Evolutionary conservation across 2,888 invertebrate species (phyloP), one percentile per base, ranked within the genome.

Genomic region (Julus scandinavius): DNA sequence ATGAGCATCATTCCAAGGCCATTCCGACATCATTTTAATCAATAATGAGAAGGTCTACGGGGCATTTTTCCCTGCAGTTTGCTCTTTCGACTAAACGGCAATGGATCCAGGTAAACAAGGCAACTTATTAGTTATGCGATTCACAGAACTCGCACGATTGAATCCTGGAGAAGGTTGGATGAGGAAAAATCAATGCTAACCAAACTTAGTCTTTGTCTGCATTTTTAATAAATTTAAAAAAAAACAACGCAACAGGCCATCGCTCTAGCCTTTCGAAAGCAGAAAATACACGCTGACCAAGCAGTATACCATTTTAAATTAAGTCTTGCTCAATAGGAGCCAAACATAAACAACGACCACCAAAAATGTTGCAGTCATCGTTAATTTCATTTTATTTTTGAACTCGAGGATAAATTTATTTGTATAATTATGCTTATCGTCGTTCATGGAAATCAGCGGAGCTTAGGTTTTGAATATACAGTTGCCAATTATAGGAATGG

Each of bases 51-150:
- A 72, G 63, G 63, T 20, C 63, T 20, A 20, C 11, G 63, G 63
- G 29, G 20, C 54, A 72, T 72, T n/a, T 20, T 72, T 20, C 20
- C 45, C 7, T 20, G 20, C 63, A 20, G 20, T 29, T n/a, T n/a
- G n/a, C n/a, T n/a, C 63, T 20, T 20, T 17, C 20, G 63, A 72
- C 63, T 72, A 20, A 72, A 72, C n/a, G 6, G 20, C 20, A 72
- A 72, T 72, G 63, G 20, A 72, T 72, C 63, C 63, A 72, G 63
- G 63, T 72, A 72, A 72, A 72, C 63, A 11, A 72, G 20, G 20
- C 20, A 20, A n/a, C 9, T 17, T 9, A 72, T 20, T 20, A 72
- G 63, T 17, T 72, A 20, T 72, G 63, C 63, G 63, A 72, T 72
- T 72, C 20, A 17, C 20, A 20, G 63, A 72, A 11, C 63, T 17